Percentiles rank a stretch among this genome's conserved stretches.
Conservation (phyloP, 1,140 invertebrate species). For the Heliothis virescens region DNA sequence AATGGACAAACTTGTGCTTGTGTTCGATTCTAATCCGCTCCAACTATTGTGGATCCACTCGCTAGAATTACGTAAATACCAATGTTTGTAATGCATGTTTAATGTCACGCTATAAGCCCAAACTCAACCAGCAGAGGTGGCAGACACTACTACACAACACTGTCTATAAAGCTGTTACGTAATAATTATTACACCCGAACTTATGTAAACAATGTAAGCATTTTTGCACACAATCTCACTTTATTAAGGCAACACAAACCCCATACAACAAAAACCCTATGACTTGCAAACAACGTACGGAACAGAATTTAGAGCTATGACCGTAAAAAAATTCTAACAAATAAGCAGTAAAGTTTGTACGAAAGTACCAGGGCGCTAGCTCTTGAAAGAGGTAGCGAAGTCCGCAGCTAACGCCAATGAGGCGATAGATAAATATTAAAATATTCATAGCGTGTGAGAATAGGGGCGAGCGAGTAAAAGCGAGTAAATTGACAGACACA, state of each 20-base stretch:
- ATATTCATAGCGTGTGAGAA: conserved; percentile 33
- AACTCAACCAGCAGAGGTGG: not conserved
- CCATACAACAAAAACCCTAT: not conserved
- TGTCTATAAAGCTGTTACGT: no score
- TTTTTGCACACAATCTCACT: no score
- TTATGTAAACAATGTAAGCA: no score
- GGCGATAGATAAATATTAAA: conserved; percentile 32
- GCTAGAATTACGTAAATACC: conserved; percentile 34
- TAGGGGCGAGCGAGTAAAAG: conserved; percentile 4
- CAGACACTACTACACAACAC: no score
- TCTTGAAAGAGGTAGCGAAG: not conserved
- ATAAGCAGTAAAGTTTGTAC: conserved; percentile 1
- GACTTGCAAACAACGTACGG: not conserved
- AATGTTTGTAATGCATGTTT: conserved; percentile 37
- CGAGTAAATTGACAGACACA: conserved; percentile 45
- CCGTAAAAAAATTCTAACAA: conserved; percentile 3
- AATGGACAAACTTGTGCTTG: conserved; percentile 35
- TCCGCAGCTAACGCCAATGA: conserved; percentile 15
- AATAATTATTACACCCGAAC: no score
- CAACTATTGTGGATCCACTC: conserved; percentile 24
- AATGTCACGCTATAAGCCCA: conserved; percentile 11
- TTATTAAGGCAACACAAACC: no score
- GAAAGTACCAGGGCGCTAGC: conserved; percentile 1
- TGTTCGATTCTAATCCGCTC: conserved; percentile 35
- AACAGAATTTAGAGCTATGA: not conserved